Evolutionary conservation across 2,113 vertebrate species (phyloP), one percentile per base, ranked within the genome.

Genomic region (Brachirus orientalis): DNA sequence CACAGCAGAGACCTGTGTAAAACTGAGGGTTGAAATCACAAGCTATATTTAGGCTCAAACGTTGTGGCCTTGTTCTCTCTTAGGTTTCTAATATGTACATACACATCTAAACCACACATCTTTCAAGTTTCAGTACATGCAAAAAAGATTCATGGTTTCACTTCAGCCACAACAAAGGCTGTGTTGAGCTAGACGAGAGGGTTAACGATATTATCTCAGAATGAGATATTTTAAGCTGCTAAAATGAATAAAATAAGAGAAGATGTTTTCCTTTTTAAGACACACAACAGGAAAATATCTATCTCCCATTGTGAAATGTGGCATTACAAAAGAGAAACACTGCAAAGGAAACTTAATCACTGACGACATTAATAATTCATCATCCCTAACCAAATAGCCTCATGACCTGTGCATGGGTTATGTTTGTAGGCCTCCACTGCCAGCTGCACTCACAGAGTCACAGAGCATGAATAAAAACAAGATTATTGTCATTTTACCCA

Each of bases 331-430:
- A 16, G 12, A 47, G 48, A 63, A 7, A 45, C 28, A 50, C 33
- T 43, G 19, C 38, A 38, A 44, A 56, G 40, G 20, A 61, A 54
- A 55, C n/a, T 22, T 63, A 45, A 20, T 69, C 35, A 17, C 36
- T 38, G n/a, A 40, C 17, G 16, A 13, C 52, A 64, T 77, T 12
- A 69, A 69, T 65, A 33, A 73, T 69, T 63, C 53, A 81, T 77
- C 43, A 50, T 13, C 35, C 46, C 37, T 33, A 28, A 43, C 65
- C 20, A 57, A 66, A 75, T 7, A 68, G 56, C 40, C 51, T 17
- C 43, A 41, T 74, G 65, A 77, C 66, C 69, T 74, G 57, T 57
- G 19, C 64, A 61, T 41, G 12, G 18, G 19, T 41, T 44, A 22
- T 74, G 50, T 65, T 74, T 74, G 73, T 48, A 69, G 45, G 58